phyloP scores from a whole-genome alignment of 2,113 vertebrate genomes.

The Epinephelus lanceolatus region DNA sequence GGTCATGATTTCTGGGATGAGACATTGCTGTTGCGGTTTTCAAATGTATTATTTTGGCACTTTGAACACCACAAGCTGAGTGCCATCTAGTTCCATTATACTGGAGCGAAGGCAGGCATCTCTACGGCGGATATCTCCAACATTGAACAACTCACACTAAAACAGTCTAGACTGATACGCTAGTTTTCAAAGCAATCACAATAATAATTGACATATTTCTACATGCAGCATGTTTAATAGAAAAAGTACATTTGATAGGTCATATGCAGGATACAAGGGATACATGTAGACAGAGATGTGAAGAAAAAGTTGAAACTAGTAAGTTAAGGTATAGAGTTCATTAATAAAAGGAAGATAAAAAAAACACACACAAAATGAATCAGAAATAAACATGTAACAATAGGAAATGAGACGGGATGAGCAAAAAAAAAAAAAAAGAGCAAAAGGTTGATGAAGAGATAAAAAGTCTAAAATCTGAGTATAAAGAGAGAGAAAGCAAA shows the following conservation, averaged over 20 bases:
- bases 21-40: too few species aligned
- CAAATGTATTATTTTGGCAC: too few species aligned
- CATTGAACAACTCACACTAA: too few species aligned
- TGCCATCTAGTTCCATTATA: too few species aligned
- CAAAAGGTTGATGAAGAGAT: slow-evolving; percentile 34
- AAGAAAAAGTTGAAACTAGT: neutral
- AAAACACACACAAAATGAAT: neutral
- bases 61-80: too few species aligned
- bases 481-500: slow-evolving; percentile 35
- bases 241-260: neutral
- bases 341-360: neutral
- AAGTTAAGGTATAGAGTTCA: neutral
- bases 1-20: too few species aligned
- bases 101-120: too few species aligned
- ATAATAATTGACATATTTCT: neutral
- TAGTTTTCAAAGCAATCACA: neutral
- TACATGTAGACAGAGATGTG: too few species aligned
- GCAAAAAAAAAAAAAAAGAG: neutral
- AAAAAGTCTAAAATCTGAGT: slow-evolving; percentile 1
- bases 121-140: too few species aligned
- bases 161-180: too few species aligned
- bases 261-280: neutral
- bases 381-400: neutral
- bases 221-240: neutral
- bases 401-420: neutral